A percentile compares a stretch with the other conserved stretches of the same genome.
These are phyloP conservation scores for Zoanthus sociatus DNA, from an alignment of 92 coral and sea anemone genomes.

Conservation along the genomic window DNA sequence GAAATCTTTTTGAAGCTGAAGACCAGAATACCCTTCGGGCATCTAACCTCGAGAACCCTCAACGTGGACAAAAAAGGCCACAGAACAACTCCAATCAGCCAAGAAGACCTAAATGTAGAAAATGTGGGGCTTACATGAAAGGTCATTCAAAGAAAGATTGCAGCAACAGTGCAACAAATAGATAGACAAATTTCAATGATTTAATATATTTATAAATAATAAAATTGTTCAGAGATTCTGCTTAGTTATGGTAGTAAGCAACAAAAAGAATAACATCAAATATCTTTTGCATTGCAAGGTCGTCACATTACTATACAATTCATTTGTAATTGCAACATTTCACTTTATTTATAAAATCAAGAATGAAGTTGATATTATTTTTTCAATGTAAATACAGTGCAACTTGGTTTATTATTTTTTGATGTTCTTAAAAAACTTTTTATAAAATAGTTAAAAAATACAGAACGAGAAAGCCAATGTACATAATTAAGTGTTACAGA, in stretches of 20 bases:
- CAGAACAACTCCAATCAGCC: slow-evolving; percentile 13
- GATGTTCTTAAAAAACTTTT: too few relatives aligned
- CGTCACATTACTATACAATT: neutral
- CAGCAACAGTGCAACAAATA: neutral
- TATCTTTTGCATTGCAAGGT: neutral
- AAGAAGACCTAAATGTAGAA: slow-evolving; percentile 4
- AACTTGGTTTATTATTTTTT: too few relatives aligned
- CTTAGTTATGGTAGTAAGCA: neutral
- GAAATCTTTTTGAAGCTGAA: neutral
- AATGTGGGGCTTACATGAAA: slow-evolving; percentile 1
- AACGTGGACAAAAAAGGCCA: neutral
- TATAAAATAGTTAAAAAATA: neutral
- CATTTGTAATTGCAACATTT: too few relatives aligned
- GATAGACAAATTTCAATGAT: neutral
- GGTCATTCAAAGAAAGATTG: neutral
- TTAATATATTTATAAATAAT: too few relatives aligned
- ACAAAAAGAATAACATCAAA: too few relatives aligned
- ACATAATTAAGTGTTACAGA: neutral
- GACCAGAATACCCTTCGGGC: neutral
- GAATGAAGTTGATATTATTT: too few relatives aligned
- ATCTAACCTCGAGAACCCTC: slow-evolving; percentile 12
- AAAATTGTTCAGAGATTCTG: neutral
- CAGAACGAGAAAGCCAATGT: neutral
- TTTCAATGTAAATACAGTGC: too few relatives aligned
- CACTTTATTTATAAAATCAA: too few relatives aligned